Conservation (phyloP, 2,888 invertebrate genomes). For the Drosophila lacicola region DNA sequence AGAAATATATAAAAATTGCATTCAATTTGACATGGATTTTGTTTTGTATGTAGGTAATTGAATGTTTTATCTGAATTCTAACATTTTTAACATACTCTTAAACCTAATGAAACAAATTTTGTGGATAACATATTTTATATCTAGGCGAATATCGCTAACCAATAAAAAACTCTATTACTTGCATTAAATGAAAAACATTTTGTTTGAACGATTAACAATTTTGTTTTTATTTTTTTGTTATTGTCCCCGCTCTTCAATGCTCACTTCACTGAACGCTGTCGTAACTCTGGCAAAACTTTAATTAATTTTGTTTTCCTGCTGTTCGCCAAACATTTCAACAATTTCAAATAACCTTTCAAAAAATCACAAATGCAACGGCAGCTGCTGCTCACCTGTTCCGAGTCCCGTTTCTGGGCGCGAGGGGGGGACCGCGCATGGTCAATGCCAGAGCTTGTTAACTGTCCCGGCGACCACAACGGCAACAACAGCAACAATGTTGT, state of each 20-base stretch:
- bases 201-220: not conserved
- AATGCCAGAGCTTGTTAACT: constrained; percentile 52
- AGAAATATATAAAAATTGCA: no score
- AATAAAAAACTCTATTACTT: no score
- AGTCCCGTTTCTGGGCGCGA: not conserved
- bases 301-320: constrained; percentile 22
- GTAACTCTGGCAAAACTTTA: constrained; percentile 6
- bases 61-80: no score
- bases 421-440: constrained; percentile 38
- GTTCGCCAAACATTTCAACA: constrained; percentile 50
- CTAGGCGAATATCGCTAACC: no score
- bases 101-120: no score
- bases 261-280: constrained; percentile 1
- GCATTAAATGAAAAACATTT: not conserved
- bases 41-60: no score
- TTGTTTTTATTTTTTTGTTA: not conserved
- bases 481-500: constrained; percentile 28
- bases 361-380: constrained; percentile 29
- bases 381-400: constrained; percentile 50
- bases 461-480: constrained; percentile 21
- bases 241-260: not conserved
- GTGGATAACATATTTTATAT: no score
- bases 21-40: no score
- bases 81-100: no score
- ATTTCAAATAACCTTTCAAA: constrained; percentile 47